Conservation (phyloP, 2,797 vertebrate genomes). For the Xenops minutus region DNA sequence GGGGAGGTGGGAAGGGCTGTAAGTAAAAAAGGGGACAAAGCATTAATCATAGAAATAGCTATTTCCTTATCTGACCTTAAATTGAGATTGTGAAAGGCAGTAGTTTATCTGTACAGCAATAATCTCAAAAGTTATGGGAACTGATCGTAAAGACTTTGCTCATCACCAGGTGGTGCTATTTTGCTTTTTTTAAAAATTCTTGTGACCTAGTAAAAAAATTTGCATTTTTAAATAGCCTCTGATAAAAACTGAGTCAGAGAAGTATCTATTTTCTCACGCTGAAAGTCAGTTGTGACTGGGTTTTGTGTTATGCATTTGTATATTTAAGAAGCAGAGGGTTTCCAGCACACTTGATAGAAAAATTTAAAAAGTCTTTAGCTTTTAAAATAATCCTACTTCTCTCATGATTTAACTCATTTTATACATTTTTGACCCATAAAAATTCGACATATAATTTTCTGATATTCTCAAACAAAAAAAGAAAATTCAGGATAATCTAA, state of each 20-base stretch:
- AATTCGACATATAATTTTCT: background rate
- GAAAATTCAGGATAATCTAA: background rate
- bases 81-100: fast-evolving
- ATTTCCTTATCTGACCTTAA: background rate
- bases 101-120: background rate
- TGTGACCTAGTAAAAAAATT: background rate
- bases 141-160: background rate
- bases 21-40: background rate
- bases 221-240: background rate
- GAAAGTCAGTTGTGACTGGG: background rate
- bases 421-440: background rate
- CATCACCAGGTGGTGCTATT: conserved; percentile 76
- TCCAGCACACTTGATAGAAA: background rate
- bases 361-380: background rate
- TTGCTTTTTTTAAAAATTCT: conserved; percentile 55
- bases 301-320: background rate
- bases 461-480: background rate
- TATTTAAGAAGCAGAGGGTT: background rate
- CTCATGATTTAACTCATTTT: background rate
- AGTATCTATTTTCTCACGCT: background rate
- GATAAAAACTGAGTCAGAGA: background rate
- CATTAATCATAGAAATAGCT: background rate
- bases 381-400: background rate
- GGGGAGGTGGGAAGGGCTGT: background rate
- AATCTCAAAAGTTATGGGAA: background rate